Conservation (phyloP, 2,888 invertebrate genomes). For the Polylopha cassiicola region DNA sequence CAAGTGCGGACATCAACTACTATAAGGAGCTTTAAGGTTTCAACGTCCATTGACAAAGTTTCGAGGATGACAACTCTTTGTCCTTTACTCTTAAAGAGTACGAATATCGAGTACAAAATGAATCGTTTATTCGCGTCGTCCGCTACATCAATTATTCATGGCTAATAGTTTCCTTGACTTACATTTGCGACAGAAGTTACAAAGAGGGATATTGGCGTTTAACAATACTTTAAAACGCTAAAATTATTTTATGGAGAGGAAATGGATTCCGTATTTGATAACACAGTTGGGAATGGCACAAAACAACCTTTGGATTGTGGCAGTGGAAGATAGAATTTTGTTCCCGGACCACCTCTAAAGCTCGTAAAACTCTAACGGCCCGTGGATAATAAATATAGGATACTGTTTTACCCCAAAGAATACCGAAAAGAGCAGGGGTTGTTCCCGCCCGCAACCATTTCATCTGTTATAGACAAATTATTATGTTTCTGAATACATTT, state of each 20-base stretch:
- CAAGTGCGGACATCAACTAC: constrained; percentile 59
- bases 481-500: constrained; percentile 21
- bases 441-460: constrained; percentile 27
- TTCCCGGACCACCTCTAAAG: constrained; percentile 30
- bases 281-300: constrained; percentile 21
- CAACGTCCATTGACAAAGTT: constrained; percentile 70
- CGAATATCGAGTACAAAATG: constrained; percentile 51
- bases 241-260: constrained; percentile 27
- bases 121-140: constrained; percentile 18
- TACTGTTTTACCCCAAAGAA: constrained; percentile 32
- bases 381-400: constrained; percentile 35
- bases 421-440: constrained; percentile 31
- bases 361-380: constrained; percentile 37
- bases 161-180: constrained; percentile 59
- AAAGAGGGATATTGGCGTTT: constrained; percentile 2
- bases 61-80: constrained; percentile 66
- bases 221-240: constrained; percentile 4
- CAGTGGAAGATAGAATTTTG: constrained; percentile 32
- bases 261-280: constrained; percentile 19
- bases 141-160: constrained; percentile 42
- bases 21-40: constrained; percentile 62
- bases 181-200: constrained; percentile 21
- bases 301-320: constrained; percentile 28
- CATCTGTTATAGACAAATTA: constrained; percentile 26
- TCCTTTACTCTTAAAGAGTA: constrained; percentile 58